A percentile compares a stretch with the other conserved stretches of the same genome.
Evolutionary conservation across 1,140 invertebrate genomes (phyloP).

Genomic region (Aphelenchoides fujianensis): DNA sequence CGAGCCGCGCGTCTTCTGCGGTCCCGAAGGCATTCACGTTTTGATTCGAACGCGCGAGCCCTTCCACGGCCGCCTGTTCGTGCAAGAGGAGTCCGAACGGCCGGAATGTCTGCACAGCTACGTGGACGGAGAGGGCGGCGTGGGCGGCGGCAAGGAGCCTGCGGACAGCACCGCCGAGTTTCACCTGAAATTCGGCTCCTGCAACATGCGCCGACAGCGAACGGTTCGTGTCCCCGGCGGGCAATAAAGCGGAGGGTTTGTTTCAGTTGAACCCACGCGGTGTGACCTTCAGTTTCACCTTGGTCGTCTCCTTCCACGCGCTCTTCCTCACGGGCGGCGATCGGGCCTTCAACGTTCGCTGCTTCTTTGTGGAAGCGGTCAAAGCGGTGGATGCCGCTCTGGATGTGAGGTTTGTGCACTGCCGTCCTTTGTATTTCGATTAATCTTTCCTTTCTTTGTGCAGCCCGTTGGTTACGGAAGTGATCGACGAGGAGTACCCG

Average conservation of each 20-base stretch:
- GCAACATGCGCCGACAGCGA: constrained; percentile 59
- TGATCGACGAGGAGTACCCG: constrained; percentile 54
- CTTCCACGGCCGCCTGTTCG: constrained; percentile 54
- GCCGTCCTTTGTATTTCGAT: not conserved
- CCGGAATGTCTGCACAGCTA: constrained; percentile 50
- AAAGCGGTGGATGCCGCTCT: constrained; percentile 54
- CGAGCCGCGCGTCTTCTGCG: constrained; percentile 46
- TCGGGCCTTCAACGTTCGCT: constrained; percentile 57
- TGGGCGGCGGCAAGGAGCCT: not conserved
- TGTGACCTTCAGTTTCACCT: constrained; percentile 56
- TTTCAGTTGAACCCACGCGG: constrained; percentile 54
- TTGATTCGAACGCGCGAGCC: not conserved
- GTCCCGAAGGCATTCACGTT: constrained; percentile 23
- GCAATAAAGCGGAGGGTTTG: not conserved
- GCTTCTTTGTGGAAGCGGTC: constrained; percentile 60
- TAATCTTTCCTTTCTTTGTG: no score
- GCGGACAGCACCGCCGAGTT: constrained; percentile 18
- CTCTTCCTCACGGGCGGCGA: constrained; percentile 59
- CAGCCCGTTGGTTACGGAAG: constrained; percentile 52
- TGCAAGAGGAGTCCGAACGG: constrained; percentile 56
- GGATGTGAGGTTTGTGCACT: constrained; percentile 51
- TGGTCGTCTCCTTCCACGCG: constrained; percentile 59
- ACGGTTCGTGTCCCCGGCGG: constrained; percentile 30
- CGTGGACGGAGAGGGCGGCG: constrained; percentile 13
- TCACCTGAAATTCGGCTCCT: constrained; percentile 54